Evolutionary conservation across 2,113 vertebrate genomes (phyloP).

Genomic region (Pseudopodoces humilis): DNA sequence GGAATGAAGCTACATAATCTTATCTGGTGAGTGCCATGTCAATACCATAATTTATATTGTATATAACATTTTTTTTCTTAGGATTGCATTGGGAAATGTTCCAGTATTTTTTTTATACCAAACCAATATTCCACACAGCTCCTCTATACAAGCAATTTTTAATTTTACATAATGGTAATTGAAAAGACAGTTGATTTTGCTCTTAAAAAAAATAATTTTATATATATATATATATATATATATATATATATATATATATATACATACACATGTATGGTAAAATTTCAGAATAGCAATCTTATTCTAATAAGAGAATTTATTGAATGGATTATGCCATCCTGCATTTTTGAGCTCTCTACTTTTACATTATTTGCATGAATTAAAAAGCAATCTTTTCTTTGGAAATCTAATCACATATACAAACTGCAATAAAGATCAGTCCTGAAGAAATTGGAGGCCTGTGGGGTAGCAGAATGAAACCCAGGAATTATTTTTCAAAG

Average conservation of each 20-base stretch:
- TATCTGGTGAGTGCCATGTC: not conserved
- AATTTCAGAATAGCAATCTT: not conserved
- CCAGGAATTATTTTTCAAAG: not conserved
- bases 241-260: too few relatives aligned
- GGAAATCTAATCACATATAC: not conserved
- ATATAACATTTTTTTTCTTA: not conserved
- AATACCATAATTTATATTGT: not conserved
- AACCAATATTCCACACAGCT: not conserved
- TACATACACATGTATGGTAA: not conserved
- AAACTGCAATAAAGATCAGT: not conserved
- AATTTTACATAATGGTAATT: not conserved
- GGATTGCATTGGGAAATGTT: not conserved
- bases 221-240: too few relatives aligned
- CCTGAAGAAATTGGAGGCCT: not conserved
- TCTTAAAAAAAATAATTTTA: not conserved
- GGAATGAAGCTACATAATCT: not conserved
- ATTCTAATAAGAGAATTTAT: not conserved
- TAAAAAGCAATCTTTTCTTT: not conserved
- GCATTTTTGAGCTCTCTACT: not conserved
- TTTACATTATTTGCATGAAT: not conserved
- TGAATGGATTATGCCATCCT: not conserved
- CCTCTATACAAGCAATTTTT: not conserved
- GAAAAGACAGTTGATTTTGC: not conserved
- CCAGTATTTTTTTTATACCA: not conserved
- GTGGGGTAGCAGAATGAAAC: not conserved